Evolutionary conservation across 2,113 vertebrate species (phyloP).

Genomic region (Coracopsis vasa): DNA sequence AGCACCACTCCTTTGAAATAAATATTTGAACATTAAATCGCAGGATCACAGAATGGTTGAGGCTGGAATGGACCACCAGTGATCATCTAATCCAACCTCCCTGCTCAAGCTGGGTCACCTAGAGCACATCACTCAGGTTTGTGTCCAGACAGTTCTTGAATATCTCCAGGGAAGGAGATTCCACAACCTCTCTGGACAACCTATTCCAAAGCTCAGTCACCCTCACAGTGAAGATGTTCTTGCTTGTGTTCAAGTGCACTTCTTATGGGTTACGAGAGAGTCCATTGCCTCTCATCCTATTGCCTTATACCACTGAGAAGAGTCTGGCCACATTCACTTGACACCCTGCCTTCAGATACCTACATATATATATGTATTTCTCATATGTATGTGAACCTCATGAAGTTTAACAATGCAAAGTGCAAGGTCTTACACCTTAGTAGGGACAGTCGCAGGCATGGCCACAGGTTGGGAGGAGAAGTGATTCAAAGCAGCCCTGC

Average conservation of each 20-base stretch:
- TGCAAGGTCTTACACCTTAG: not conserved
- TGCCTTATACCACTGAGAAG: not conserved
- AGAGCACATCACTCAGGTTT: not conserved
- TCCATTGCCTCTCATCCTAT: not conserved
- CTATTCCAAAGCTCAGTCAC: not conserved
- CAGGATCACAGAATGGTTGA: not conserved
- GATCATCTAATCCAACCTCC: not conserved
- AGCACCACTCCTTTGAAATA: not conserved
- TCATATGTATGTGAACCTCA: not conserved
- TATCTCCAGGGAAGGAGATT: not conserved
- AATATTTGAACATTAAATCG: not conserved
- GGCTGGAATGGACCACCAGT: not conserved
- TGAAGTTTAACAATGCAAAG: not conserved
- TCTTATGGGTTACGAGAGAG: not conserved
- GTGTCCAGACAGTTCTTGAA: not conserved
- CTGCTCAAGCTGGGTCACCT: not conserved
- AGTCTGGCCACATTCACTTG: not conserved
- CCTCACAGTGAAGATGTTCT: not conserved
- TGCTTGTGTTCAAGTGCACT: not conserved
- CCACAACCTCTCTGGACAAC: not conserved
- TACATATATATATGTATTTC: not conserved
- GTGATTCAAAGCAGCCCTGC: not conserved
- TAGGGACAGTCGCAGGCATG: not conserved
- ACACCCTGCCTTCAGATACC: not conserved
- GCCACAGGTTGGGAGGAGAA: not conserved